Percentiles rank a stretch among this genome's conserved stretches.
These are phyloP conservation scores for Epirrhoe tristata DNA, from an alignment of 2,888 invertebrate species.

Conservation along the genomic window DNA sequence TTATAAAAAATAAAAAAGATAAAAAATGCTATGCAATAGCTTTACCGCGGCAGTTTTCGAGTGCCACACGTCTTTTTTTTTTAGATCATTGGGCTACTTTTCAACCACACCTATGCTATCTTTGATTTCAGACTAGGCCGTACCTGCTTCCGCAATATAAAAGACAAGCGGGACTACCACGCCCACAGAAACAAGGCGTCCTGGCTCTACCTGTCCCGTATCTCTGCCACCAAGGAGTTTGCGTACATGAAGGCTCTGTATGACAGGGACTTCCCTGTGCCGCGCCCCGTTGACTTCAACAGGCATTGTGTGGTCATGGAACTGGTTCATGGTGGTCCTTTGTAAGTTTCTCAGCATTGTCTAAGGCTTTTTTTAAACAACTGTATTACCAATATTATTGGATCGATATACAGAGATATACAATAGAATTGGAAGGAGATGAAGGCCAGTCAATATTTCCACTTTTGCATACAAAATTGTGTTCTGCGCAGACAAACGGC, in stretches of 20 bases:
- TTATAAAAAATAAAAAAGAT: too few species aligned
- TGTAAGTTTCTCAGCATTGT: constrained; percentile 84
- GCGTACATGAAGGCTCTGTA: constrained; percentile 98
- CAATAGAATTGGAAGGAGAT: too few species aligned
- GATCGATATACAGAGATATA: too few species aligned
- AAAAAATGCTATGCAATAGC: too few species aligned
- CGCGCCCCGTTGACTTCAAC: constrained; percentile 97
- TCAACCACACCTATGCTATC: too few species aligned
- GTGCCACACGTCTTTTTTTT: too few species aligned
- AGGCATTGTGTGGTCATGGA: constrained; percentile 99
- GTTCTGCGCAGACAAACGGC: too few species aligned
- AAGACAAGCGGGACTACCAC: constrained; percentile 98
- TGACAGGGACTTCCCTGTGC: constrained; percentile 96
- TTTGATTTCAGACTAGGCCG: constrained; percentile 90
- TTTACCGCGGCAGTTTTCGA: too few species aligned
- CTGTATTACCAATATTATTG: too few species aligned
- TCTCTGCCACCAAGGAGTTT: constrained; percentile 99
- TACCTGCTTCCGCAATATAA: constrained; percentile 97
- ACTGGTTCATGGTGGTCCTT: constrained; percentile 91
- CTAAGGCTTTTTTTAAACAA: neutral
- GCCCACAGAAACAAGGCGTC: constrained; percentile 94
- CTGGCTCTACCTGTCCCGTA: constrained; percentile 98
- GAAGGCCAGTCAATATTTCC: too few species aligned
- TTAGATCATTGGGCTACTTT: too few species aligned
- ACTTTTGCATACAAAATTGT: too few species aligned